These are phyloP conservation scores for Lacerta bilineata DNA, from an alignment of 2,797 vertebrate species.

Conservation along the genomic window DNA sequence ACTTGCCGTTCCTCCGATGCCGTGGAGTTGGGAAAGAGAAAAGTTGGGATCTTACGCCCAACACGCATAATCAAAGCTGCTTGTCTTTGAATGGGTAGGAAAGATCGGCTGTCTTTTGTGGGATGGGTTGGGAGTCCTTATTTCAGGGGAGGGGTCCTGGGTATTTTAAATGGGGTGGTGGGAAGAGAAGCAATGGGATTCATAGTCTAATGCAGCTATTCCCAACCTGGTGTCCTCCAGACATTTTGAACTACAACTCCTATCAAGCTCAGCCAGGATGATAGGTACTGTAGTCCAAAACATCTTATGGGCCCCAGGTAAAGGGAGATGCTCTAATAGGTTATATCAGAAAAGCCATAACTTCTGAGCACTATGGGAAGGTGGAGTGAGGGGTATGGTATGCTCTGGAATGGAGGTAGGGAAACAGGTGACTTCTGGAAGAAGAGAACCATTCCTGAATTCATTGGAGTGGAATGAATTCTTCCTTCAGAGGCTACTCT, in stretches of 20 bases:
- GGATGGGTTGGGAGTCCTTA: neutral
- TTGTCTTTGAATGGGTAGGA: neutral
- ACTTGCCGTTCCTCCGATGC: constrained; percentile 24
- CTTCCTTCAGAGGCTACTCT: neutral
- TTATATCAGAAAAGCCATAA: neutral
- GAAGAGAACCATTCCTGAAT: neutral
- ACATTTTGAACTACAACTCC: no score
- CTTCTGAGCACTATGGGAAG: neutral
- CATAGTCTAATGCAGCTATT: no score
- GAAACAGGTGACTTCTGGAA: neutral
- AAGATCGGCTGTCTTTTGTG: neutral
- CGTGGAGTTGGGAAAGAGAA: neutral
- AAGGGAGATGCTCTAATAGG: neutral
- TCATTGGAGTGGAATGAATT: neutral
- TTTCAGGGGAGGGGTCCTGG: neutral
- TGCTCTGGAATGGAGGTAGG: neutral
- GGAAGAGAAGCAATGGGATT: no score
- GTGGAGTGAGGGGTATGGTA: no score
- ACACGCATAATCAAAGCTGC: neutral
- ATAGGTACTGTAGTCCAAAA: neutral
- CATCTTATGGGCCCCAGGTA: neutral
- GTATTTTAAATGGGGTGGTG: neutral
- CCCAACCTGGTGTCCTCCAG: no score
- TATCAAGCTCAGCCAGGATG: neutral
- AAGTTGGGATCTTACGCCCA: neutral